A percentile compares a stretch with the other conserved stretches of the same genome.
Evolutionary conservation across 2,113 vertebrate genomes (phyloP).

Genomic region (Podilymbus podiceps): DNA sequence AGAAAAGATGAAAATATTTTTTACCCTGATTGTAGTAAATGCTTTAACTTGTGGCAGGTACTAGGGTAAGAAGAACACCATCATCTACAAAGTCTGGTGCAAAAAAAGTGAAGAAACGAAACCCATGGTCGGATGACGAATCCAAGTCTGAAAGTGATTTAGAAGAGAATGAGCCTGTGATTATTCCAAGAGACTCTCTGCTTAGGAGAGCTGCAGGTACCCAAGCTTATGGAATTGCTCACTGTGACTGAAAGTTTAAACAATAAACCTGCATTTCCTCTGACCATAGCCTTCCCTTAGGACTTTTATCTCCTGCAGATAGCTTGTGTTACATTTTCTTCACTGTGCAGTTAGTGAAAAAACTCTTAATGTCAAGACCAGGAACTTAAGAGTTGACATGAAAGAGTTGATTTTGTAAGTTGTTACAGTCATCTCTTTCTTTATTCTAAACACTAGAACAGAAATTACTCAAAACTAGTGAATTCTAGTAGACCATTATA

Average conservation of each 20-base stretch:
- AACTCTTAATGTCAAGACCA: not conserved
- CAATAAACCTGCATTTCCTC: not conserved
- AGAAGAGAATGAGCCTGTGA: constrained; percentile 84
- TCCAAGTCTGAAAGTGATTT: constrained; percentile 91
- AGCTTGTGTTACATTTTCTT: not conserved
- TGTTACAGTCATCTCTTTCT: not conserved
- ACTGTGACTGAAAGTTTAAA: not conserved
- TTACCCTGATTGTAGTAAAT: not conserved
- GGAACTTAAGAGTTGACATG: not conserved
- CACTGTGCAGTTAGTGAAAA: not conserved
- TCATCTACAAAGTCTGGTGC: constrained; percentile 76
- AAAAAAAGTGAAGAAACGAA: constrained; percentile 95
- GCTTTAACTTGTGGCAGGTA: constrained; percentile 72
- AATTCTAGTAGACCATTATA: not conserved
- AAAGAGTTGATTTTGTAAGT: not conserved
- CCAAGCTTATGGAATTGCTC: not conserved
- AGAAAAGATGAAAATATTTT: not conserved
- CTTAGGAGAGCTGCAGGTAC: constrained; percentile 93
- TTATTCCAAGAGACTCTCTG: constrained; percentile 92
- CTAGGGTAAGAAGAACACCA: constrained; percentile 86
- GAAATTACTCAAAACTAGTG: not conserved
- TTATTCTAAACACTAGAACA: not conserved
- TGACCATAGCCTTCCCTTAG: not conserved
- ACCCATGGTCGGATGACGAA: constrained; percentile 98
- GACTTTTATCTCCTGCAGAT: not conserved